These are phyloP conservation scores for Gasteruption jaculator DNA, from an alignment of 2,888 invertebrate genomes.

Conservation along the genomic window DNA sequence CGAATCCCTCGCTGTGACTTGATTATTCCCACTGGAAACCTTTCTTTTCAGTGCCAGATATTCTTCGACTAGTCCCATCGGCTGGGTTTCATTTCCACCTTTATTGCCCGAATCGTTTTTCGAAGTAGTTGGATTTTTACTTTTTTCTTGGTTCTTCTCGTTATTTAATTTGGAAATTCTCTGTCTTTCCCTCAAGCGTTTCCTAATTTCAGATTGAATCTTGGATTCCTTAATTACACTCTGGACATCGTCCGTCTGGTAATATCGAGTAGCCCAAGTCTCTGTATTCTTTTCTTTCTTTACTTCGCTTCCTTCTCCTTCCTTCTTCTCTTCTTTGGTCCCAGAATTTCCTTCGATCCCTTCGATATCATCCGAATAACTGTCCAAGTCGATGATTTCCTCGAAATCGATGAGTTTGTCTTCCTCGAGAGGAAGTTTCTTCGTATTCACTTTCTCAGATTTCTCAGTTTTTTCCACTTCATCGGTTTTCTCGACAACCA, in stretches of 20 bases:
- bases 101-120: conserved; percentile 17
- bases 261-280: conserved; percentile 49
- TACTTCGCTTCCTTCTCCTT: conserved; percentile 11
- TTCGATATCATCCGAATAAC: conserved; percentile 48
- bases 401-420: conserved; percentile 39
- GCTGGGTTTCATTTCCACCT: conserved; percentile 23
- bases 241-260: conserved; percentile 47
- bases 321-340: conserved; percentile 17
- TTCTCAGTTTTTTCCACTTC: conserved; percentile 3
- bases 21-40: conserved; percentile 5
- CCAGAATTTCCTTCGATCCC: conserved; percentile 33
- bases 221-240: conserved; percentile 49
- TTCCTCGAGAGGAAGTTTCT: conserved; percentile 23
- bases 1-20: background rate
- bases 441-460: conserved; percentile 9
- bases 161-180: conserved; percentile 40
- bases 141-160: conserved; percentile 27
- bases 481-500: background rate
- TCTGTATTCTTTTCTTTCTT: conserved; percentile 27
- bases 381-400: conserved; percentile 47
- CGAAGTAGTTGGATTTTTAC: conserved; percentile 16
- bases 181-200: conserved; percentile 46
- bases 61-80: conserved; percentile 47
- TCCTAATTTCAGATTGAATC: conserved; percentile 49
- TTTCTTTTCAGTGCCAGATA: conserved; percentile 43